Percentiles rank a stretch among this genome's conserved stretches.
These are phyloP conservation scores for Patella ulyssiponensis DNA, from an alignment of 2,888 invertebrate species.

Conservation along the genomic window DNA sequence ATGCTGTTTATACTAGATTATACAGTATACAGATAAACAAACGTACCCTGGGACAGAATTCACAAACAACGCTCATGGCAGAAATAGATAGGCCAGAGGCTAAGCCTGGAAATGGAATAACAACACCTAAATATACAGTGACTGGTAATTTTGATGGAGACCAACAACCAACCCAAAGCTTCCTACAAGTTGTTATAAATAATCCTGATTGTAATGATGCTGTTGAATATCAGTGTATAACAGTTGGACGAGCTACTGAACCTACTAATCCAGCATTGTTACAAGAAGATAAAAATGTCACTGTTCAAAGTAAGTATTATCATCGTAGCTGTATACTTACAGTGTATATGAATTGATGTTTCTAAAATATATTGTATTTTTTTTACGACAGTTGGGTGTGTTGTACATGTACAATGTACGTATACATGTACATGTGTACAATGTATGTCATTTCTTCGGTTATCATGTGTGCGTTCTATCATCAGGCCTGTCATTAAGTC, in stretches of 20 bases:
- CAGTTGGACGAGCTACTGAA: neutral
- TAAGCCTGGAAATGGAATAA: neutral
- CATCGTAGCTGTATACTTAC: neutral
- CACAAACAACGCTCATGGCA: too few relatives aligned
- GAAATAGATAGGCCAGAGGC: neutral
- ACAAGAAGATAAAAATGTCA: neutral
- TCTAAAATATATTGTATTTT: too few relatives aligned
- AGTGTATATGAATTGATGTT: too few relatives aligned
- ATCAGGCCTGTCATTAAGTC: too few relatives aligned
- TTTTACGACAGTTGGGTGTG: too few relatives aligned
- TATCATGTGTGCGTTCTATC: too few relatives aligned
- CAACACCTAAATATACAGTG: neutral
- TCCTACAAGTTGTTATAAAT: neutral
- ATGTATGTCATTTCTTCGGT: too few relatives aligned
- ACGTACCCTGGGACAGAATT: too few relatives aligned
- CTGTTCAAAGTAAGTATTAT: neutral
- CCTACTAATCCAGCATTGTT: neutral
- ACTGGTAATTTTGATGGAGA: neutral
- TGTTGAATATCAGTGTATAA: neutral
- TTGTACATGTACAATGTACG: too few relatives aligned
- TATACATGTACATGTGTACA: too few relatives aligned
- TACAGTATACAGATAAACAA: neutral
- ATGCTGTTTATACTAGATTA: neutral
- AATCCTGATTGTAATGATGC: slow-evolving; percentile 1
- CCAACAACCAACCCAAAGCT: neutral